phyloP scores from a whole-genome alignment of 2,888 invertebrate species.

The Oligia fasciuncula region DNA sequence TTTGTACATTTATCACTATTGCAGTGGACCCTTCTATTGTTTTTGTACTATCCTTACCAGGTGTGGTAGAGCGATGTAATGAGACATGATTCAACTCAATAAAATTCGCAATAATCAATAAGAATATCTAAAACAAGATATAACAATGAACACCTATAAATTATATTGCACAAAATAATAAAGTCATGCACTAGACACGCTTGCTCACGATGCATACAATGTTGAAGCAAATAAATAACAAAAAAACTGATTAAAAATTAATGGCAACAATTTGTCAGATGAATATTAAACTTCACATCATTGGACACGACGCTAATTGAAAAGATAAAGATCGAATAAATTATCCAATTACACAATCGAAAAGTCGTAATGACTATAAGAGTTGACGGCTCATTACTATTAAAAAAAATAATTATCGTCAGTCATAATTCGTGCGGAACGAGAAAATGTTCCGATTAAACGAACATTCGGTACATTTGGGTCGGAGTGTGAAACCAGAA shows the following conservation, averaged over 20 bases:
- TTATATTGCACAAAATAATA: slow-evolving; percentile 9
- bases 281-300: slow-evolving; percentile 66
- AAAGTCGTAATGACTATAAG: slow-evolving; percentile 74
- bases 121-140: not conserved
- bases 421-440: slow-evolving; percentile 66
- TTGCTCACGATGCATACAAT: slow-evolving; percentile 33
- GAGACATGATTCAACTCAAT: slow-evolving; percentile 9
- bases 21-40: not conserved
- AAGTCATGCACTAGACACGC: slow-evolving; percentile 13
- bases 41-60: not conserved
- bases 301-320: slow-evolving; percentile 75
- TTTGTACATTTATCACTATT: too few relatives aligned
- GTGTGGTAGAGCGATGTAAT: not conserved
- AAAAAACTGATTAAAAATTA: slow-evolving; percentile 62
- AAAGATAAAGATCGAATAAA: slow-evolving; percentile 81
- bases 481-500: slow-evolving; percentile 72
- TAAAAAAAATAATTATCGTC: slow-evolving; percentile 71
- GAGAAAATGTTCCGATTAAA: slow-evolving; percentile 68
- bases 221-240: slow-evolving; percentile 50
- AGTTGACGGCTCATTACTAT: slow-evolving; percentile 78
- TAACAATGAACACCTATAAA: slow-evolving; percentile 6
- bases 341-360: slow-evolving; percentile 81
- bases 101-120: slow-evolving; percentile 1
- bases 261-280: slow-evolving; percentile 73
- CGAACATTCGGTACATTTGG: slow-evolving; percentile 62